A percentile compares a stretch with the other conserved stretches of the same genome.
These are phyloP conservation scores for Heteractis magnifica DNA, from an alignment of 92 coral and sea anemone species.

Conservation along the genomic window DNA sequence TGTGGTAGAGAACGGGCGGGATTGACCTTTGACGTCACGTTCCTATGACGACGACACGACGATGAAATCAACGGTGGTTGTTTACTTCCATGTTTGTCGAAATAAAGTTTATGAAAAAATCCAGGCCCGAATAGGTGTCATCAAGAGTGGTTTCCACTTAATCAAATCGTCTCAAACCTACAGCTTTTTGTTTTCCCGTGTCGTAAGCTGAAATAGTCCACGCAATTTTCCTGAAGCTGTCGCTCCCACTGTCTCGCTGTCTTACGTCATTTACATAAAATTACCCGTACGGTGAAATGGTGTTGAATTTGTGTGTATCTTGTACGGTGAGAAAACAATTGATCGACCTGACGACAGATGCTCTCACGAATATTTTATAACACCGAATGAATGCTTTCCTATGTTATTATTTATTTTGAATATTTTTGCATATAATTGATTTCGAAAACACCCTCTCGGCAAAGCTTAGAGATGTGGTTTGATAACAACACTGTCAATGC, in stretches of 20 bases:
- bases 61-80: constrained; percentile 23
- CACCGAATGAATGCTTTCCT: constrained; percentile 5
- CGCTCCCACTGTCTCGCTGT: constrained; percentile 1
- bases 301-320: neutral
- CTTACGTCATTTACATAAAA: constrained; percentile 9
- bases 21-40: constrained; percentile 45
- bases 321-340: constrained; percentile 9
- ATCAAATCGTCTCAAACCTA: neutral
- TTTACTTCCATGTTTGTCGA: constrained; percentile 29
- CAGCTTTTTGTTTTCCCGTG: neutral
- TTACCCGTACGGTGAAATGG: neutral
- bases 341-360: constrained; percentile 21
- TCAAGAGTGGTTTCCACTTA: neutral
- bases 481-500: neutral
- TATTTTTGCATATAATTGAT: constrained; percentile 21
- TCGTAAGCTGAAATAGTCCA: neutral
- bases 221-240: neutral
- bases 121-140: neutral
- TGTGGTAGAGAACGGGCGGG: neutral
- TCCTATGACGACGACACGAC: constrained; percentile 35
- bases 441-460: neutral
- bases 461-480: neutral
- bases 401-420: constrained; percentile 10
- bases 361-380: constrained; percentile 25
- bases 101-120: constrained; percentile 15